Percentiles rank a stretch among this genome's conserved stretches.
phyloP scores from a whole-genome alignment of 2,888 invertebrate species.

The Zaprionus lineosus region DNA sequence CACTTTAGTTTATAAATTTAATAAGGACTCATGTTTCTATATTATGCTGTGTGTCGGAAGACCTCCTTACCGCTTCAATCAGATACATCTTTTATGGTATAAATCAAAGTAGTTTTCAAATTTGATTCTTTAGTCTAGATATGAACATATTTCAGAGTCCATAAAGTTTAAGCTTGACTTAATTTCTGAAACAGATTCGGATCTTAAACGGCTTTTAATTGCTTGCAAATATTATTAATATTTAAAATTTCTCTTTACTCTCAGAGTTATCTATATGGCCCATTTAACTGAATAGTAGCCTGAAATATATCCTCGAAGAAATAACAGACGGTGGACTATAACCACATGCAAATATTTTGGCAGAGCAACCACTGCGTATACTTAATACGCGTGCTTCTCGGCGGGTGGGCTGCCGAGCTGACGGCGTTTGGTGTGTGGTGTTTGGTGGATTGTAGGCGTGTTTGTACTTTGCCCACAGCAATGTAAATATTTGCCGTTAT shows the following conservation, averaged over 20 bases:
- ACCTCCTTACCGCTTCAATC: too few species aligned
- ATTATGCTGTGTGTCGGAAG: too few species aligned
- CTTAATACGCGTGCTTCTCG: constrained; percentile 38
- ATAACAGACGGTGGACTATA: constrained; percentile 18
- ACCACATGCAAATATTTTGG: constrained; percentile 66
- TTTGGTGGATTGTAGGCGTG: not conserved
- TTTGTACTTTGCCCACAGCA: constrained; percentile 27
- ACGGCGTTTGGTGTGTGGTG: constrained; percentile 1
- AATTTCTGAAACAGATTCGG: too few species aligned
- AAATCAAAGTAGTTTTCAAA: too few species aligned
- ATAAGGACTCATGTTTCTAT: too few species aligned
- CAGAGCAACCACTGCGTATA: constrained; percentile 55
- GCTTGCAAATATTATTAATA: constrained; percentile 11
- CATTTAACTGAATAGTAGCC: constrained; percentile 1
- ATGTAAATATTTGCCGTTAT: constrained; percentile 63
- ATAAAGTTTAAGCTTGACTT: too few species aligned
- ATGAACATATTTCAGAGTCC: too few species aligned
- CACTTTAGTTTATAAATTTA: not conserved
- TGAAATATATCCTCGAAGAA: constrained; percentile 10
- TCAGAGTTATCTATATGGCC: constrained; percentile 7
- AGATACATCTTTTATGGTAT: too few species aligned
- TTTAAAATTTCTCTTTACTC: constrained; percentile 19
- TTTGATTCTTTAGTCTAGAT: too few species aligned
- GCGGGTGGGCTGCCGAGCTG: too few species aligned
- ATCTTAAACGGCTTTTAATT: too few species aligned